These are phyloP conservation scores for Pomacea maculata DNA, from an alignment of 1,140 invertebrate genomes.

Conservation along the genomic window DNA sequence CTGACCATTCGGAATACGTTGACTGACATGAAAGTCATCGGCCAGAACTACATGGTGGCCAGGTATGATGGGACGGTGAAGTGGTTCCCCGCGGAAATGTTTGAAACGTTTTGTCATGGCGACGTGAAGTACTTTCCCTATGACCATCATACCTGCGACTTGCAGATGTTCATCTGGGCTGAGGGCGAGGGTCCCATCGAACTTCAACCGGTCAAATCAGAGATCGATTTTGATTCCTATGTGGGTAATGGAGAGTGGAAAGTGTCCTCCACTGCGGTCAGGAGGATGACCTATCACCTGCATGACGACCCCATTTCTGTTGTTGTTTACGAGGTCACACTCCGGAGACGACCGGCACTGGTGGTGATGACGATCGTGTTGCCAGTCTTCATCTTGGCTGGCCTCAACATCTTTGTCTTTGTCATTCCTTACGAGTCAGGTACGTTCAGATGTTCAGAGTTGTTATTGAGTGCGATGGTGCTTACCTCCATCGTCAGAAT, in stretches of 20 bases:
- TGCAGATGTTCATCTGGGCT: conserved; percentile 97
- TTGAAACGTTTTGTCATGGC: conserved; percentile 86
- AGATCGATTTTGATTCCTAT: conserved; percentile 9
- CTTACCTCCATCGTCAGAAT: too few species aligned
- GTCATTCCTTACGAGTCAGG: conserved; percentile 23
- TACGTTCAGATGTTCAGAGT: not conserved
- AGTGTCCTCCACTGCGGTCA: not conserved
- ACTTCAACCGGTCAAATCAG: not conserved
- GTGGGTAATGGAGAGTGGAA: conserved; percentile 24
- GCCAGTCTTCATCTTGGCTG: conserved; percentile 18
- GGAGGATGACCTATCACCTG: too few species aligned
- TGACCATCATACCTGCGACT: conserved; percentile 89
- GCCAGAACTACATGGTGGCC: not conserved
- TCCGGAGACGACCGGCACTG: conserved; percentile 11
- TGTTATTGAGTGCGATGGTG: too few species aligned
- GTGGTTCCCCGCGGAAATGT: conserved; percentile 96
- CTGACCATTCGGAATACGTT: conserved; percentile 11
- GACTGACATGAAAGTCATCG: not conserved
- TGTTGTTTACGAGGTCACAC: conserved; percentile 8
- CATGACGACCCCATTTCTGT: not conserved
- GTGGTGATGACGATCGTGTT: conserved; percentile 17
- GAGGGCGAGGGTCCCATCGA: conserved; percentile 67
- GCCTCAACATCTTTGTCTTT: conserved; percentile 24
- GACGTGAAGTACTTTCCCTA: conserved; percentile 81
- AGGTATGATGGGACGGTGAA: conserved; percentile 89